Evolutionary conservation across 2,888 invertebrate genomes (phyloP).

Genomic region (Cryptosula pallasiana): DNA sequence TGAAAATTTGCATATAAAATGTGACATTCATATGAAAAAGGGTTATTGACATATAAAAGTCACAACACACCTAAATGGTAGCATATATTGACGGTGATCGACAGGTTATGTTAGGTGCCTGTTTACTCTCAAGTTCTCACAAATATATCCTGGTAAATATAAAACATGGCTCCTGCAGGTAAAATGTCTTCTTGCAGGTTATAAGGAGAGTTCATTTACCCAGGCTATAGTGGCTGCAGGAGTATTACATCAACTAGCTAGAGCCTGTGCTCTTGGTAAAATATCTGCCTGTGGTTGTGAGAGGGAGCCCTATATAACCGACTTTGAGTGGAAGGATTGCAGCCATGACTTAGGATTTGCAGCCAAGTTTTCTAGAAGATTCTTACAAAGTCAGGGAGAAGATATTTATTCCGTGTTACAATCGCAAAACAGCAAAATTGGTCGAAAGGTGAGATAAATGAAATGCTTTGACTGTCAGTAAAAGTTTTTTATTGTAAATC

Average conservation of each 20-base stretch:
- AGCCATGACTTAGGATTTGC: constrained; percentile 75
- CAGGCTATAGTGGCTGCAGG: constrained; percentile 94
- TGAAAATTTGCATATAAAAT: too few relatives aligned
- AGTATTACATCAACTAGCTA: constrained; percentile 85
- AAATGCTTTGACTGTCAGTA: too few relatives aligned
- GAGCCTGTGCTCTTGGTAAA: constrained; percentile 87
- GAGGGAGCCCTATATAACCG: constrained; percentile 32
- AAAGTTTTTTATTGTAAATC: too few relatives aligned
- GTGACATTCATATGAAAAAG: too few relatives aligned
- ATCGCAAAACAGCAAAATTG: constrained; percentile 46
- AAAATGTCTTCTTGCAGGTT: too few relatives aligned
- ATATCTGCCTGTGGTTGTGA: constrained; percentile 68
- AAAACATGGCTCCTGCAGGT: too few relatives aligned
- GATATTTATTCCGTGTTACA: constrained; percentile 43
- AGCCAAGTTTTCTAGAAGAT: constrained; percentile 76
- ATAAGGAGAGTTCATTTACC: constrained; percentile 91
- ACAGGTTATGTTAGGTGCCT: too few relatives aligned
- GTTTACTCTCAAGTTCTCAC: too few relatives aligned
- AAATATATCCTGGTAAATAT: too few relatives aligned
- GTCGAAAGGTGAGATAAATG: constrained; percentile 22
- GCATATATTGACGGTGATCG: too few relatives aligned
- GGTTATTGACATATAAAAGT: too few relatives aligned
- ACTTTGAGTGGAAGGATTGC: constrained; percentile 77
- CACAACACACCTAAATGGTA: too few relatives aligned
- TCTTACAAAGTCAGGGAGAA: constrained; percentile 74